Evolutionary conservation across 2,888 invertebrate species (phyloP).

Genomic region (Diogma glabrata): DNA sequence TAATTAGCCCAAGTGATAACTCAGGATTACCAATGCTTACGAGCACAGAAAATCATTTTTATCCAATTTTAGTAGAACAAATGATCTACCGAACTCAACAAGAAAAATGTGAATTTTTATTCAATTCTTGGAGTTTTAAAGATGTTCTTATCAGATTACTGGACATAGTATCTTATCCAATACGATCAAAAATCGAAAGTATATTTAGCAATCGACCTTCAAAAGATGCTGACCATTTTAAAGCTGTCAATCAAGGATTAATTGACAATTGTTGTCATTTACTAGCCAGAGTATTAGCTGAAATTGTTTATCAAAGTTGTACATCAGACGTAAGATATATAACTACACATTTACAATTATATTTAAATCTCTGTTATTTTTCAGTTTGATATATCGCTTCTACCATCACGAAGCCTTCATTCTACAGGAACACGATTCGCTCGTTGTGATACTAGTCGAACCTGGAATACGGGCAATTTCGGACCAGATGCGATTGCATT

Average conservation of each 20-base stretch:
- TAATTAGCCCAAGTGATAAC: slow-evolving; percentile 56
- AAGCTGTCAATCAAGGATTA: slow-evolving; percentile 39
- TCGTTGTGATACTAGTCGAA: slow-evolving; percentile 74
- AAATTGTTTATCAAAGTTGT: slow-evolving; percentile 69
- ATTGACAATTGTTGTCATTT: slow-evolving; percentile 64
- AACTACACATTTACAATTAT: neutral
- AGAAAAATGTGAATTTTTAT: slow-evolving; percentile 34
- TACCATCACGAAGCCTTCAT: slow-evolving; percentile 60
- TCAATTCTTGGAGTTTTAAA: slow-evolving; percentile 44
- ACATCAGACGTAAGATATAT: slow-evolving; percentile 51
- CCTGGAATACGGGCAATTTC: slow-evolving; percentile 96
- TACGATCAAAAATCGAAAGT: slow-evolving; percentile 41
- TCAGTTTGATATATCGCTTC: slow-evolving; percentile 33
- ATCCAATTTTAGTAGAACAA: slow-evolving; percentile 65
- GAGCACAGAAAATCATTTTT: slow-evolving; percentile 55
- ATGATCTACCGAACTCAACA: slow-evolving; percentile 57
- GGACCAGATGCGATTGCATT: slow-evolving; percentile 95
- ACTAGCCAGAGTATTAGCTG: slow-evolving; percentile 72
- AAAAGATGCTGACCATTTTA: slow-evolving; percentile 34
- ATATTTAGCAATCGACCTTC: slow-evolving; percentile 30
- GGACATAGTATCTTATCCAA: slow-evolving; percentile 70
- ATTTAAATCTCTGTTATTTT: slow-evolving; percentile 8
- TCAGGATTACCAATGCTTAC: slow-evolving; percentile 55
- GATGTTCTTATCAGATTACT: slow-evolving; percentile 75
- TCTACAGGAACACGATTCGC: slow-evolving; percentile 85